These are phyloP conservation scores for Odontophorus gujanensis DNA, from an alignment of 2,113 vertebrate genomes.

Conservation along the genomic window DNA sequence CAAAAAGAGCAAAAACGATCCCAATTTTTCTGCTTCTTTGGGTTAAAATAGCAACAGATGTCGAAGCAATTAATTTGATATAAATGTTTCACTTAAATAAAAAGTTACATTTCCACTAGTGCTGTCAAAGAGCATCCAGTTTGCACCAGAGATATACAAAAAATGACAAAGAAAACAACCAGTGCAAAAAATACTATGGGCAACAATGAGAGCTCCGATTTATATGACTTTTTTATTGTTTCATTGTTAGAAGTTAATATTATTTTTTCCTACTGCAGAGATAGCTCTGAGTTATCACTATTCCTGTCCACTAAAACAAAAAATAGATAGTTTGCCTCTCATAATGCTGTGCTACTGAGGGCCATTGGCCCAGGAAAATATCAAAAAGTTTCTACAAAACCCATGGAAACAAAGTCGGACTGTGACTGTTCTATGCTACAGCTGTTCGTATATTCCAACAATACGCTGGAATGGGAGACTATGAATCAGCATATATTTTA, in stretches of 20 bases:
- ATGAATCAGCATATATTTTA: background rate
- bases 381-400: background rate
- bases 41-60: background rate
- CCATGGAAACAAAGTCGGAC: background rate
- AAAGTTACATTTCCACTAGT: background rate
- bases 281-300: background rate
- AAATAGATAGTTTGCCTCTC: background rate
- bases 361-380: background rate
- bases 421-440: background rate
- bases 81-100: background rate
- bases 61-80: background rate
- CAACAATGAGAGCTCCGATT: background rate
- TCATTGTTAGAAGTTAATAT: background rate
- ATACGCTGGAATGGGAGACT: background rate
- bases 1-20: background rate
- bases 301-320: background rate
- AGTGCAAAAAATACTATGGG: background rate
- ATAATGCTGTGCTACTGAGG: background rate
- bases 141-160: background rate
- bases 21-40: background rate
- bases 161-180: background rate
- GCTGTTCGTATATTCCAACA: background rate
- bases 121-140: background rate
- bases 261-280: fast-evolving
- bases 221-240: background rate